Percentiles rank a stretch among this genome's conserved stretches.
Evolutionary conservation across 2,113 vertebrate species (phyloP).

Genomic region (Typhlomys cinereus): DNA sequence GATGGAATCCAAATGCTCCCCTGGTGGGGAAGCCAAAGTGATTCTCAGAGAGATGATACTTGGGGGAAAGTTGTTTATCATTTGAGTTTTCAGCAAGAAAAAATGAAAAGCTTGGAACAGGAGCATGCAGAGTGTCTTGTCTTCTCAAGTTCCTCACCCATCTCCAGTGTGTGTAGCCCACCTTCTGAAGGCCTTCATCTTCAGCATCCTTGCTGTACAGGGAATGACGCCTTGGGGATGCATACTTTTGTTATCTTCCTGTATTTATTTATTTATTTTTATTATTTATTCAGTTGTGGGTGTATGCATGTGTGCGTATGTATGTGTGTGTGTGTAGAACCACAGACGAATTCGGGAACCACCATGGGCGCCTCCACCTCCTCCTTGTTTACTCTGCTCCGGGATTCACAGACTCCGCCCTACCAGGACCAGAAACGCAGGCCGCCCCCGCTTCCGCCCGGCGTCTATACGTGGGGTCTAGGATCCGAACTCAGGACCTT

Average conservation of each 20-base stretch:
- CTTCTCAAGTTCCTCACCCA: not conserved
- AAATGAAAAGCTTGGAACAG: not conserved
- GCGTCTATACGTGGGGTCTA: no score
- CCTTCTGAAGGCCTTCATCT: not conserved
- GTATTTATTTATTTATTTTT: not conserved
- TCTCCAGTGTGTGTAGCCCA: rapidly evolving
- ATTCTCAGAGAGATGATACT: not conserved
- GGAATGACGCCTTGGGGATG: not conserved
- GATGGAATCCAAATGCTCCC: not conserved
- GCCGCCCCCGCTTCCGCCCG: no score
- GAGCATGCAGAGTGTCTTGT: not conserved
- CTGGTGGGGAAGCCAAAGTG: not conserved
- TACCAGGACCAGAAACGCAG: no score
- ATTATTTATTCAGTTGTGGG: no score
- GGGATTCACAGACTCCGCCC: no score
- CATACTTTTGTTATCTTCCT: not conserved
- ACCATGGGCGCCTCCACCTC: no score
- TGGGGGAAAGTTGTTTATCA: not conserved
- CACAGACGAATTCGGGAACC: no score
- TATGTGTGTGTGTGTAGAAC: no score
- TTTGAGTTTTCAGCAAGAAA: constrained; percentile 10
- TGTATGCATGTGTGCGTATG: no score
- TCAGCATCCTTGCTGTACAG: not conserved
- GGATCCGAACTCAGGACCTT: no score
- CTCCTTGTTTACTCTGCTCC: no score